Percentiles rank a stretch among this genome's conserved stretches.
These are phyloP conservation scores for Athetis lepigone DNA, from an alignment of 2,888 invertebrate genomes.

Conservation along the genomic window DNA sequence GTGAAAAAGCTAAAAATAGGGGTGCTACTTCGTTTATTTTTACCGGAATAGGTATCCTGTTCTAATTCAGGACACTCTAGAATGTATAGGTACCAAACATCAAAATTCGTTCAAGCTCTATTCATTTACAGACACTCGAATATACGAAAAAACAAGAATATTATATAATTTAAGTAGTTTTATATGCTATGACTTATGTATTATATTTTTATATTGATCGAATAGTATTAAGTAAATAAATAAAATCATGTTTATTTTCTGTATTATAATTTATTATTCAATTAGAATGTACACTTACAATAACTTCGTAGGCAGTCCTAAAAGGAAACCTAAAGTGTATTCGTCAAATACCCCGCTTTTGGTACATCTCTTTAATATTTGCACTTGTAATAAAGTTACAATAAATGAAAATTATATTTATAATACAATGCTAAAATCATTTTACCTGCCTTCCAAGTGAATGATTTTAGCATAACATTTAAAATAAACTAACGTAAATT, in stretches of 20 bases:
- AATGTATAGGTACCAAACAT: no score
- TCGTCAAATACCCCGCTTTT: constrained; percentile 59
- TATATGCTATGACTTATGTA: constrained; percentile 16
- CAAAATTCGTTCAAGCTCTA: no score
- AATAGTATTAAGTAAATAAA: constrained; percentile 37
- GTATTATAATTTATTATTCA: constrained; percentile 68
- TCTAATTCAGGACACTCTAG: no score
- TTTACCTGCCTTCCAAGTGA: constrained; percentile 64
- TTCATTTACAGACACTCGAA: no score
- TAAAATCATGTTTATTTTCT: constrained; percentile 53
- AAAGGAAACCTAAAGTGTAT: constrained; percentile 59
- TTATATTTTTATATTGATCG: constrained; percentile 12
- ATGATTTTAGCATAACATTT: constrained; percentile 71
- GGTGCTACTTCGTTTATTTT: no score
- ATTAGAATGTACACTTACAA: constrained; percentile 76
- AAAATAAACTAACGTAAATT: constrained; percentile 71
- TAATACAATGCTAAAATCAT: constrained; percentile 61
- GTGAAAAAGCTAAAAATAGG: no score
- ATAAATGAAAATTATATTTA: constrained; percentile 64
- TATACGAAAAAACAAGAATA: no score
- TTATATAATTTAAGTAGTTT: constrained; percentile 29
- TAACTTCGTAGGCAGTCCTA: constrained; percentile 72
- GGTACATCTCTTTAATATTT: constrained; percentile 55
- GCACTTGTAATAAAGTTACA: constrained; percentile 60
- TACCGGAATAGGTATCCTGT: no score